Conservation (phyloP, 2,888 invertebrate species). For the Drosophila pullipes region DNA sequence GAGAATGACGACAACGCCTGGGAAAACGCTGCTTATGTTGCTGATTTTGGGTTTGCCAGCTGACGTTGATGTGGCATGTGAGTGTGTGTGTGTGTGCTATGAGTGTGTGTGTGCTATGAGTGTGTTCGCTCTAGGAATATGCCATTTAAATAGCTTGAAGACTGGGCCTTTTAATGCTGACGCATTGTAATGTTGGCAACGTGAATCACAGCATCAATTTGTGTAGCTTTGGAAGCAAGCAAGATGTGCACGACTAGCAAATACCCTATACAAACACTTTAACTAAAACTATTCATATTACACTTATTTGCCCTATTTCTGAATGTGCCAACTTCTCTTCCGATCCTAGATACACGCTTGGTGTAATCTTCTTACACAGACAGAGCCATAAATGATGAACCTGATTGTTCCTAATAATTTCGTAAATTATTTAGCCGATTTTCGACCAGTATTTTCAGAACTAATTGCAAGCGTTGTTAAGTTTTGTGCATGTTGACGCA, state of each 20-base stretch:
- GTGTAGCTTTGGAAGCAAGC: not conserved
- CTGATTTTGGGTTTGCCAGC: slow-evolving; percentile 51
- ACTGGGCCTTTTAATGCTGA: slow-evolving; percentile 41
- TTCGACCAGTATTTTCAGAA: not conserved
- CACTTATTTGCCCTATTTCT: not conserved
- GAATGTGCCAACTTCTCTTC: not conserved
- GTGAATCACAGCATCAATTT: slow-evolving; percentile 26
- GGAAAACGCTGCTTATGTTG: slow-evolving; percentile 32
- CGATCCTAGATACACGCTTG: not conserved
- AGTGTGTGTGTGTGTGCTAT: slow-evolving; percentile 13
- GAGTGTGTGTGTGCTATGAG: slow-evolving; percentile 4
- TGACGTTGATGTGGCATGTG: slow-evolving; percentile 50
- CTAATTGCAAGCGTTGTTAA: not conserved
- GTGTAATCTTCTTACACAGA: not conserved
- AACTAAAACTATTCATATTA: not conserved
- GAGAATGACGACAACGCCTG: slow-evolving; percentile 28
- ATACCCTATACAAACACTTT: not conserved
- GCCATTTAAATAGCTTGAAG: slow-evolving; percentile 47
- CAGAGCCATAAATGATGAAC: not conserved
- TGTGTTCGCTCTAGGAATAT: slow-evolving; percentile 29
- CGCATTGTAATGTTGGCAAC: slow-evolving; percentile 29
- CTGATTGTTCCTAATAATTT: not conserved
- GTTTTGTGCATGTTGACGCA: no score
- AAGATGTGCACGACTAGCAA: not conserved
- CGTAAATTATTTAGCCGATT: not conserved